Evolutionary conservation across 2,113 vertebrate genomes (phyloP), one percentile per base, ranked within the genome.

Genomic region (Halcyon senegalensis): DNA sequence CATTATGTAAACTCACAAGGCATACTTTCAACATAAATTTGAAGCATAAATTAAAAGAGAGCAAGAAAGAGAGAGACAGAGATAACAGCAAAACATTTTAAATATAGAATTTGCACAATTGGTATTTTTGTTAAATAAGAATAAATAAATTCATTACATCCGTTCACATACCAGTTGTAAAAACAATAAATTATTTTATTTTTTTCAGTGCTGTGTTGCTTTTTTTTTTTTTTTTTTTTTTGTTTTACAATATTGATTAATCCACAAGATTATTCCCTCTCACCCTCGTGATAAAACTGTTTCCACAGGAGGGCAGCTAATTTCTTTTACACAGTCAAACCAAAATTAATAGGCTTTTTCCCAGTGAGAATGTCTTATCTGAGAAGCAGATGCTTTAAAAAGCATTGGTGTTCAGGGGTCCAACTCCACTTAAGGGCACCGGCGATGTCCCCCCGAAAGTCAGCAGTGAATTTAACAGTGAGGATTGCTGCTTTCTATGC

Each of bases 101-200:
- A 98, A 98, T 98, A 98, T 96, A 97, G 96, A 97, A 97, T 98
- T 98, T 98, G 96, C 97, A 98, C 97, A 98, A 97, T 96, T 95
- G 98, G 97, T 98, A 98, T 96, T 99, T 98, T 98, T 98, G 98
- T 99, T 99, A 99, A 99, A 99, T 99, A 99, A 98, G 98, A 99
- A 99, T 99, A 99, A 99, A 99, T 99, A 99, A 99, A 98, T 98
- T 98, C 97, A 98, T 99, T 98, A 98, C 98, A 98, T 98, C 98
- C 94, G 72, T 98, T 99, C 99, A 99, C 99, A 99, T 98, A 99
- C 96, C 94, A 98, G 98, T 99, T 99, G 98, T 98, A 99, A 99
- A 99, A 99, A 99, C 98, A 99, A 99, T 99, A 99, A 99, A 99
- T 99, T 99, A 99, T 95, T 98, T 96, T 98, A 98, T 99, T 97